Conservation (phyloP, 2,797 vertebrate species). For the Serranus cabrilla region DNA sequence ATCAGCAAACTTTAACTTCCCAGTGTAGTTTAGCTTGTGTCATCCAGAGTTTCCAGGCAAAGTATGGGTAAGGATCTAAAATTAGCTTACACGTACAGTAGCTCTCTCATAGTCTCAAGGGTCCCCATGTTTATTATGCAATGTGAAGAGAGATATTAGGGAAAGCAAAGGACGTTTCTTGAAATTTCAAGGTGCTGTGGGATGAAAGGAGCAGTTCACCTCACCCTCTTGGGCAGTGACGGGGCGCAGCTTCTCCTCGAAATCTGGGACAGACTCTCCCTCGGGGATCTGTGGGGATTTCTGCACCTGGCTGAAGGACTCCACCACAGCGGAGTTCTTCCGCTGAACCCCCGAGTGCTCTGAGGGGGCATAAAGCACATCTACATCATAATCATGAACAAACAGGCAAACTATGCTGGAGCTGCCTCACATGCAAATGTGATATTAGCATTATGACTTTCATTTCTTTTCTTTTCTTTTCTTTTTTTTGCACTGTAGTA, state of each 20-base stretch:
- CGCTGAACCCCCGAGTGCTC: conserved; percentile 57
- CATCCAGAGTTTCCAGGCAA: conserved; percentile 56
- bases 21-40: conserved; percentile 29
- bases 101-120: conserved; percentile 34
- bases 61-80: conserved; percentile 47
- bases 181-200: conserved; percentile 25
- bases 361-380: conserved; percentile 29
- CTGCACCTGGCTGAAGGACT: conserved; percentile 79
- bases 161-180: conserved; percentile 19
- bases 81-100: conserved; percentile 25
- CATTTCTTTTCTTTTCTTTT: background rate
- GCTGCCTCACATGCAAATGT: background rate
- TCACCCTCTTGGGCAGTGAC: conserved; percentile 72
- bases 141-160: conserved; percentile 27
- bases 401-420: background rate
- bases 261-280: conserved; percentile 81
- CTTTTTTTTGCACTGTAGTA: background rate
- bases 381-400: conserved; percentile 9
- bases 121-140: conserved; percentile 31
- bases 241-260: conserved; percentile 77
- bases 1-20: conserved; percentile 27
- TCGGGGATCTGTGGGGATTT: conserved; percentile 73
- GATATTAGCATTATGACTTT: conserved; percentile 1
- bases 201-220: conserved; percentile 35
- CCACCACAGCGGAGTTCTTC: conserved; percentile 68